Conservation (phyloP, 2,113 vertebrate species). For the Indri indri region DNA sequence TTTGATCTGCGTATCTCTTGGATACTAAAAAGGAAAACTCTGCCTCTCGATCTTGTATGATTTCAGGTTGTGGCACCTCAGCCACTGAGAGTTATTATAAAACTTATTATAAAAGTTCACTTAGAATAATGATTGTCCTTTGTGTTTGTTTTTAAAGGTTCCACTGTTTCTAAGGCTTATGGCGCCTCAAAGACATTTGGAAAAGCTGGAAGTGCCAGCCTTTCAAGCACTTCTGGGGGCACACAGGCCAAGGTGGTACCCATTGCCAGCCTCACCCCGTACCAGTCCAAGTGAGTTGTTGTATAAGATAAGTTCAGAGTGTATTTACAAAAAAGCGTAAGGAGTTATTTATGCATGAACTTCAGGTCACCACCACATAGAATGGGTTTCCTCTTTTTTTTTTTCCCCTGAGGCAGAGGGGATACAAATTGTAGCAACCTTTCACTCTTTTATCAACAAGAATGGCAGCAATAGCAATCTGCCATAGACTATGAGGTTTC, state of each 20-base stretch:
- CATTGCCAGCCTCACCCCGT: slow-evolving; percentile 96
- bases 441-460: not conserved
- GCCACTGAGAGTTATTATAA: not conserved
- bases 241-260: slow-evolving; percentile 92
- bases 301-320: not conserved
- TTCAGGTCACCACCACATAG: not conserved
- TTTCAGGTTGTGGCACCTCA: not conserved
- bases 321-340: not conserved
- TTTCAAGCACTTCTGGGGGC: slow-evolving; percentile 87
- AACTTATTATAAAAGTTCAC: not conserved
- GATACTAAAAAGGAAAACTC: not conserved
- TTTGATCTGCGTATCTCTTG: not conserved
- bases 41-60: not conserved
- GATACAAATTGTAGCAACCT: not conserved
- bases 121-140: not conserved
- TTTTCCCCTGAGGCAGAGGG: not conserved
- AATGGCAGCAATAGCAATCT: not conserved
- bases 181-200: slow-evolving; percentile 86
- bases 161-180: slow-evolving; percentile 81
- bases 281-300: slow-evolving; percentile 95
- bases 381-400: not conserved
- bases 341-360: not conserved
- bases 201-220: slow-evolving; percentile 79
- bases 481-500: not conserved
- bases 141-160: slow-evolving; percentile 72